Evolutionary conservation across 2,888 invertebrate species (phyloP).

Genomic region (Archips crataeganus): DNA sequence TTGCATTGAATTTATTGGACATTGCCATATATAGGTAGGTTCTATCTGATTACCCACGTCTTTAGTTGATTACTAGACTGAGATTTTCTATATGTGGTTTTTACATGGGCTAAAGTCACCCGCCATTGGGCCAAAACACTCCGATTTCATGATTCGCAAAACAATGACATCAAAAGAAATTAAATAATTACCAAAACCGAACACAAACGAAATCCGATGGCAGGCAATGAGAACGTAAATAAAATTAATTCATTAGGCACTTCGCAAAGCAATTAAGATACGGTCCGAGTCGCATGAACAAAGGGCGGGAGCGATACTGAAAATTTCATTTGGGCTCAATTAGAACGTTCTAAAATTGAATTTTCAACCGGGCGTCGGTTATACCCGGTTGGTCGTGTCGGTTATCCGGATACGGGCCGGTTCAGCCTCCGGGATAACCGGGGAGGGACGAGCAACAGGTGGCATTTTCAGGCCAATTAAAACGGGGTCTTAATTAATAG

Average conservation of each 20-base stretch:
- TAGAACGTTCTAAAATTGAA: conserved; percentile 79
- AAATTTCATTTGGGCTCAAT: conserved; percentile 82
- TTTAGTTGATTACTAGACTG: too few species aligned
- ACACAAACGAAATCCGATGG: conserved; percentile 40
- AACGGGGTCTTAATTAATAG: conserved; percentile 83
- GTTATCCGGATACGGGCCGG: conserved; percentile 83
- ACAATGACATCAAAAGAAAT: not conserved
- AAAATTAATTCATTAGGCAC: conserved; percentile 70
- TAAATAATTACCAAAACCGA: conserved; percentile 42
- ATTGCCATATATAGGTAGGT: too few species aligned
- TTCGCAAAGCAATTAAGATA: conserved; percentile 71
- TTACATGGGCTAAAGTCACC: too few species aligned
- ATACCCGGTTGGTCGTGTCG: conserved; percentile 70
- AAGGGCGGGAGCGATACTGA: conserved; percentile 71
- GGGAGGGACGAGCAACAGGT: conserved; percentile 78
- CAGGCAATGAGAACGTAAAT: conserved; percentile 57
- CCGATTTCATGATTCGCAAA: not conserved
- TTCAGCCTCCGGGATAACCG: conserved; percentile 60
- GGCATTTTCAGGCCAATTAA: conserved; percentile 83
- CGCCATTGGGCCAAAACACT: not conserved
- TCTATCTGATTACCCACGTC: too few species aligned
- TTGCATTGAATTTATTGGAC: too few species aligned
- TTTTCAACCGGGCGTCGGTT: conserved; percentile 78
- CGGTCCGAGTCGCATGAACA: conserved; percentile 71
- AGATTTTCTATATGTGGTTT: too few species aligned